These are phyloP conservation scores for Cydia amplana DNA, from an alignment of 1,140 invertebrate species.

Conservation along the genomic window DNA sequence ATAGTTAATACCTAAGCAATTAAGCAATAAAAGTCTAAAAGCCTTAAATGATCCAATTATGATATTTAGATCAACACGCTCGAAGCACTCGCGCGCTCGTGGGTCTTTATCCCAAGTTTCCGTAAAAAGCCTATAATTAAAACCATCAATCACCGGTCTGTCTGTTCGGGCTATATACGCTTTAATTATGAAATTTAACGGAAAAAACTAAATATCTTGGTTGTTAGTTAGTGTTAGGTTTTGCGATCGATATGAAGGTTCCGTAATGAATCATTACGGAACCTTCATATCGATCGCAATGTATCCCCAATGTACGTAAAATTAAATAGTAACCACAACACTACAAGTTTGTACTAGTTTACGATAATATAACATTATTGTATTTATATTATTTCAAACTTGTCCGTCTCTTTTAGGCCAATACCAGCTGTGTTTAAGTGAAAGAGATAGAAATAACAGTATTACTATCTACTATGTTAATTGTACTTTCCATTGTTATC, in stretches of 20 bases:
- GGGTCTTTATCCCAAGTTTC: slow-evolving; percentile 22
- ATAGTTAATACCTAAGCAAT: not conserved
- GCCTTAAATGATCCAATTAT: slow-evolving; percentile 7
- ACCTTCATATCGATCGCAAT: too few species aligned
- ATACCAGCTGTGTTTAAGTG: too few species aligned
- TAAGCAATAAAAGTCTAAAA: slow-evolving; percentile 13
- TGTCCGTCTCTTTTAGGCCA: too few species aligned
- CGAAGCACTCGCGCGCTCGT: not conserved
- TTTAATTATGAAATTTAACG: slow-evolving; percentile 32
- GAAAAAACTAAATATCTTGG: not conserved
- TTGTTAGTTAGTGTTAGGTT: not conserved
- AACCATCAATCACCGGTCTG: slow-evolving; percentile 32
- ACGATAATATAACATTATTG: too few species aligned
- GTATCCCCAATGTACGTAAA: too few species aligned
- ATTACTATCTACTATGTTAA: too few species aligned
- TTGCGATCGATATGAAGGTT: not conserved
- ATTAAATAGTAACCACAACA: too few species aligned
- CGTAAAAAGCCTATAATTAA: slow-evolving; percentile 36
- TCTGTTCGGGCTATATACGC: slow-evolving; percentile 22
- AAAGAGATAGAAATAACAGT: too few species aligned
- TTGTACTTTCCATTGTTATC: too few species aligned
- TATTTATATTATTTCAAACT: too few species aligned
- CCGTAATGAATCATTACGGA: too few species aligned
- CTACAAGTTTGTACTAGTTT: too few species aligned
- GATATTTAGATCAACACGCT: slow-evolving; percentile 4